phyloP scores from a whole-genome alignment of 2,113 vertebrate species.

The Picathartes gymnocephalus region DNA sequence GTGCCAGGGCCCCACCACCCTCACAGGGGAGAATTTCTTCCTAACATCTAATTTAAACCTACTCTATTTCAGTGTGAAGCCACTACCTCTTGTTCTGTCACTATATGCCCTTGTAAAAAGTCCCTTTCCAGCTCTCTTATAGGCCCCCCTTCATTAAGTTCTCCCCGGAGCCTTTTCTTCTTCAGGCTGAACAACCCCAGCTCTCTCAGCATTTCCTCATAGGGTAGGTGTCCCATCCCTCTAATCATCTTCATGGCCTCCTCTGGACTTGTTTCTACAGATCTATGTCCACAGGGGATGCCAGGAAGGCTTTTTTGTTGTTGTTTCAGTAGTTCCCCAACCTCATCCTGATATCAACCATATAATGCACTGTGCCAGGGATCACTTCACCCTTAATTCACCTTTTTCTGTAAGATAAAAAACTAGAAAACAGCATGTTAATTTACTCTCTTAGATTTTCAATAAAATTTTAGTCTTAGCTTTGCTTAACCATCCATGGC shows the following conservation, averaged over 20 bases:
- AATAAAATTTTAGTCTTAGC: neutral
- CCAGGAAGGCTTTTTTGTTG: neutral
- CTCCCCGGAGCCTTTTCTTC: neutral
- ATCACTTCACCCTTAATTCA: neutral
- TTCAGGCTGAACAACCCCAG: neutral
- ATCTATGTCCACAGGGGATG: neutral
- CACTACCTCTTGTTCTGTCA: neutral
- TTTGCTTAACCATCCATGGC: neutral
- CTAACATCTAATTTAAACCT: neutral
- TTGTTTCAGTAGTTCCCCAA: neutral
- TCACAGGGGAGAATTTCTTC: neutral
- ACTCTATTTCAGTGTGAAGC: neutral
- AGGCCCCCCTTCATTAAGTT: neutral
- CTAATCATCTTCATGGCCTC: neutral
- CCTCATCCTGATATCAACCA: neutral
- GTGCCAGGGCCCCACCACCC: neutral
- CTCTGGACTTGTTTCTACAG: neutral
- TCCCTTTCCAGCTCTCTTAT: neutral
- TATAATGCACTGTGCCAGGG: rapidly evolving
- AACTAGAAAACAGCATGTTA: neutral
- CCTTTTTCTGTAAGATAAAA: neutral
- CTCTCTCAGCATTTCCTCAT: neutral
- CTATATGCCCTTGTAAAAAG: neutral
- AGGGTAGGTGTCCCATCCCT: neutral
- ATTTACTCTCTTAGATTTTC: neutral